Percentiles rank a stretch among this genome's conserved stretches.
Conservation (phyloP, 2,888 invertebrate genomes). For the Lithophane leautieri region DNA sequence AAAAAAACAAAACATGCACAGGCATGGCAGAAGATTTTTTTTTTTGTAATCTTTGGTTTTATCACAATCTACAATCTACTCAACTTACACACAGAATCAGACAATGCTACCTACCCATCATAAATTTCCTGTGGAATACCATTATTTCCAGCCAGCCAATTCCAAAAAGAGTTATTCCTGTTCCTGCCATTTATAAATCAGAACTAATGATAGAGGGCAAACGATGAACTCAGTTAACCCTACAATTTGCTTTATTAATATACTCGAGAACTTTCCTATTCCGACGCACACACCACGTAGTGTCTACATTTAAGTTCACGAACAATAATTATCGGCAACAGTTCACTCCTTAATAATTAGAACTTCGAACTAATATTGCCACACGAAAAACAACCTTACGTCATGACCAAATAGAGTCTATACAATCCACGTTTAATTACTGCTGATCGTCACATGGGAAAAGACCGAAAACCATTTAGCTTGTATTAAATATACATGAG, state of each 20-base stretch:
- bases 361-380: slow-evolving; percentile 49
- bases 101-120: neutral
- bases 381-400: slow-evolving; percentile 66
- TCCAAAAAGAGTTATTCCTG: slow-evolving; percentile 48
- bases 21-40: neutral
- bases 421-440: slow-evolving; percentile 75
- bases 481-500: slow-evolving; percentile 85
- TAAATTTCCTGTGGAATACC: neutral
- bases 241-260: slow-evolving; percentile 63
- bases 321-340: slow-evolving; percentile 86
- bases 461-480: slow-evolving; percentile 87
- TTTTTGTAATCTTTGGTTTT: too few species aligned
- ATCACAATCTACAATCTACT: neutral
- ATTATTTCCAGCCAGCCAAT: slow-evolving; percentile 7
- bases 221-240: slow-evolving; percentile 52
- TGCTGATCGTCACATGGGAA: slow-evolving; percentile 82
- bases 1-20: neutral
- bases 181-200: slow-evolving; percentile 56
- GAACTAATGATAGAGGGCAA: slow-evolving; percentile 56
- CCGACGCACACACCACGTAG: slow-evolving; percentile 54
- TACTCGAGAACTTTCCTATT: slow-evolving; percentile 58
- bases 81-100: neutral
- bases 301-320: slow-evolving; percentile 74
- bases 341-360: slow-evolving; percentile 86
- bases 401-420: slow-evolving; percentile 57